Evolutionary conservation across 2,888 invertebrate genomes (phyloP).

Genomic region (Pomacea canaliculata): DNA sequence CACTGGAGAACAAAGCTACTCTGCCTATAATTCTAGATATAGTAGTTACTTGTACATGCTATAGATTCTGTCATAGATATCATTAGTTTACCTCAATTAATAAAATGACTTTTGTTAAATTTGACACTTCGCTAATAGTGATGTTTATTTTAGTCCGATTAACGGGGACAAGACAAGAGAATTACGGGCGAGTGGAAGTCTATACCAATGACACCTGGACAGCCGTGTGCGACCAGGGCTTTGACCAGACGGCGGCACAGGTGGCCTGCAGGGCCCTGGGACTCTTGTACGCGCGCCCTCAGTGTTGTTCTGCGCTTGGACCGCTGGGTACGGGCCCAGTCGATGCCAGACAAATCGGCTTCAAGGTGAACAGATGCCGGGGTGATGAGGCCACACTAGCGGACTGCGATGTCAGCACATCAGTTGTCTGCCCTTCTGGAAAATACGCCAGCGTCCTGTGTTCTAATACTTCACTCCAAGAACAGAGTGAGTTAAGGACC

Average conservation of each 20-base stretch:
- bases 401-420: conserved; percentile 18
- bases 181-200: conserved; percentile 53
- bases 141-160: conserved; percentile 41
- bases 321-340: not conserved
- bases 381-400: conserved; percentile 19
- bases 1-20: too few species aligned
- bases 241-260: conserved; percentile 41
- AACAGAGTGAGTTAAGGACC: not conserved
- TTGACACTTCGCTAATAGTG: too few species aligned
- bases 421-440: conserved; percentile 34
- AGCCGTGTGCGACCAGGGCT: conserved; percentile 51
- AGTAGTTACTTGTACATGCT: too few species aligned
- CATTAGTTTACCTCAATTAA: too few species aligned
- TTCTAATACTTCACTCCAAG: conserved; percentile 26
- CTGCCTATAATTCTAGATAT: too few species aligned
- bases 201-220: conserved; percentile 47
- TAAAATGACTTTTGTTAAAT: too few species aligned
- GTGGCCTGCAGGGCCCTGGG: conserved; percentile 52
- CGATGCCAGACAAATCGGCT: conserved; percentile 14
- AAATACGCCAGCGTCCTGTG: conserved; percentile 59
- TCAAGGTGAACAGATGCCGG: conserved; percentile 22
- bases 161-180: conserved; percentile 36
- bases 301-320: conserved; percentile 51
- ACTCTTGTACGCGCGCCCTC: conserved; percentile 42
- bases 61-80: too few species aligned